Conservation (phyloP, 2,113 vertebrate species). For the Lampris incognitus region DNA sequence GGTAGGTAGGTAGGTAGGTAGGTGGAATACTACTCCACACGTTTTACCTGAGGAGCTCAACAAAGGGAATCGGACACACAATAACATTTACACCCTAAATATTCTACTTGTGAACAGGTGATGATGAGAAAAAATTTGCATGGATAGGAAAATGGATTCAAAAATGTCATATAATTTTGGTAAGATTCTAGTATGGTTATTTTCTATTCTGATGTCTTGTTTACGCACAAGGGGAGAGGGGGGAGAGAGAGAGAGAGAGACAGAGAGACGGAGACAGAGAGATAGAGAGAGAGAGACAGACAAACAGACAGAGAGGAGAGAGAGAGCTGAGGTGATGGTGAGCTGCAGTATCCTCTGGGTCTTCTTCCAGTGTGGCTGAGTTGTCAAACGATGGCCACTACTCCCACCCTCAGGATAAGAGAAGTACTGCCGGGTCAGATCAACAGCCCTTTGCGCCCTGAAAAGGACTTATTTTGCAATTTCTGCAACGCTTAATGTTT, state of each 20-base stretch:
- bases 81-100: neutral
- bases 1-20: too few relatives aligned
- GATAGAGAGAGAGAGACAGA: too few relatives aligned
- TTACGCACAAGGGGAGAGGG: slow-evolving; percentile 5
- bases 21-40: too few relatives aligned
- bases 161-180: neutral
- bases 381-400: slow-evolving; percentile 85
- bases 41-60: too few relatives aligned
- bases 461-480: neutral
- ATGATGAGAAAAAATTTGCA: neutral
- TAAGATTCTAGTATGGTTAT: neutral
- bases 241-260: too few relatives aligned
- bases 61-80: neutral
- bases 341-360: slow-evolving; percentile 26
- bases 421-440: slow-evolving; percentile 38
- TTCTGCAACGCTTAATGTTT: neutral
- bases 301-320: too few relatives aligned
- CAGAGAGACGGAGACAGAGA: too few relatives aligned
- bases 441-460: neutral
- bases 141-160: neutral
- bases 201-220: slow-evolving; percentile 17
- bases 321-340: neutral
- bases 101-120: neutral
- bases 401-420: slow-evolving; percentile 89
- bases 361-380: slow-evolving; percentile 30